These are phyloP conservation scores for Ctenopoma multispine DNA, from an alignment of 2,797 vertebrate species.

Conservation along the genomic window DNA sequence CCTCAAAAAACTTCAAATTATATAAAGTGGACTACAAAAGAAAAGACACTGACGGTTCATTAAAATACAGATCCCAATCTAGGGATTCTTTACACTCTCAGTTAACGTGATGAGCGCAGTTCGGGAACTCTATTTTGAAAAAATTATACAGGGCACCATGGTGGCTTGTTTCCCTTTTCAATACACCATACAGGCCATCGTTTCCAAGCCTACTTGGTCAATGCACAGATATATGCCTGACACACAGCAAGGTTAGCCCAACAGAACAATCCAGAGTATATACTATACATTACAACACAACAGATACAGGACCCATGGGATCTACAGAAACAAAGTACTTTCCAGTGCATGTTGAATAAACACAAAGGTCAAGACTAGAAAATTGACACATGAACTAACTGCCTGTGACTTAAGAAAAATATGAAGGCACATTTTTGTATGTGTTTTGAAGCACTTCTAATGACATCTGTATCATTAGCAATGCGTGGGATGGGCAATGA, in stretches of 20 bases:
- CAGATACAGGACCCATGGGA: conserved; percentile 74
- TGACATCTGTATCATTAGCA: conserved; percentile 28
- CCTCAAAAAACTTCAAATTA: conserved; percentile 77
- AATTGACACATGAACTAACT: conserved; percentile 54
- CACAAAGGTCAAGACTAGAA: conserved; percentile 67
- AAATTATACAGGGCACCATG: conserved; percentile 76
- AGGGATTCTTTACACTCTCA: conserved; percentile 58
- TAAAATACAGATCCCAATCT: conserved; percentile 72
- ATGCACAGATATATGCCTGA: conserved; percentile 66
- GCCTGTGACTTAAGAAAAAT: conserved; percentile 50
- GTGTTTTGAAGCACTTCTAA: conserved; percentile 37
- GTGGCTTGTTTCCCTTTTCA: conserved; percentile 80
- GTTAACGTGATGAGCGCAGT: conserved; percentile 52
- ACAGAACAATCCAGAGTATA: conserved; percentile 76
- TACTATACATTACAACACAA: conserved; percentile 78
- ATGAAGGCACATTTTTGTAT: conserved; percentile 44
- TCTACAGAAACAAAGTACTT: conserved; percentile 84
- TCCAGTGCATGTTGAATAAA: conserved; percentile 89
- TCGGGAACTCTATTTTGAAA: conserved; percentile 67
- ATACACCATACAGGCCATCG: conserved; percentile 72
- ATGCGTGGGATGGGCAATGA: conserved; percentile 28
- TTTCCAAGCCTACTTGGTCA: conserved; percentile 51
- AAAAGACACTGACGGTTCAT: conserved; percentile 85
- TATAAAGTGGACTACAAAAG: conserved; percentile 83
- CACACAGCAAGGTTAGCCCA: conserved; percentile 67